phyloP scores from a whole-genome alignment of 2,113 vertebrate genomes.

The Plectropomus leopardus region DNA sequence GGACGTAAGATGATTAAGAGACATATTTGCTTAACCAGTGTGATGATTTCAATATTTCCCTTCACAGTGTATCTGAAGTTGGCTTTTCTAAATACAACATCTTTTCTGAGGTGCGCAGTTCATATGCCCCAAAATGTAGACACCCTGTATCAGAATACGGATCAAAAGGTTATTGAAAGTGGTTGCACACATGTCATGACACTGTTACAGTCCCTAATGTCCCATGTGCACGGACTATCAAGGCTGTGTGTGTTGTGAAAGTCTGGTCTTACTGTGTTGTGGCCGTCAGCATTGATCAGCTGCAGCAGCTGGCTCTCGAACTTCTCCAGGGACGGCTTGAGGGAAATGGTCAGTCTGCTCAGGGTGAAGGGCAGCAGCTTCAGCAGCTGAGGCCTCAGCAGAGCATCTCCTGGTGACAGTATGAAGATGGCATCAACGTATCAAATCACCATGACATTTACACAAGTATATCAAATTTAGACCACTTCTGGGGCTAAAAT shows the following conservation, averaged over 20 bases:
- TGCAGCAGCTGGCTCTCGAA: constrained; percentile 93
- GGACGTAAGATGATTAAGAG: background rate
- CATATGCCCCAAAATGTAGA: constrained; percentile 1
- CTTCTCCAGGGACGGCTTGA: constrained; percentile 90
- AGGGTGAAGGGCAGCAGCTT: constrained; percentile 85
- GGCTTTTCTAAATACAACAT: background rate
- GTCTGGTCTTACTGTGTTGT: constrained; percentile 86
- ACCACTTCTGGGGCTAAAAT: background rate
- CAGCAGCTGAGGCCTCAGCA: constrained; percentile 89
- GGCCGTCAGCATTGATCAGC: constrained; percentile 86
- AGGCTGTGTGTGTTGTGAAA: constrained; percentile 20
- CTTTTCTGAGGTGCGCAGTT: background rate
- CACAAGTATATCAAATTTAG: background rate
- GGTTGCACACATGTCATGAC: background rate
- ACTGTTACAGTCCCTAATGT: background rate
- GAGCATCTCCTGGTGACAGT: constrained; percentile 83
- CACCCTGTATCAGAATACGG: background rate
- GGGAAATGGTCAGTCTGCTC: constrained; percentile 85
- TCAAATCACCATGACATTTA: constrained; percentile 2
- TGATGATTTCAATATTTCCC: background rate
- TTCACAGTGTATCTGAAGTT: background rate
- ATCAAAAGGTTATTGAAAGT: background rate
- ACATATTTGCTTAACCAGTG: constrained; percentile 1
- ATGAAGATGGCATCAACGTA: constrained; percentile 6
- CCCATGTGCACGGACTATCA: constrained; percentile 1